Base-by-base conservation (phyloP, 2,888 invertebrate genomes). In the Sphecodes monilicornis region DNA sequence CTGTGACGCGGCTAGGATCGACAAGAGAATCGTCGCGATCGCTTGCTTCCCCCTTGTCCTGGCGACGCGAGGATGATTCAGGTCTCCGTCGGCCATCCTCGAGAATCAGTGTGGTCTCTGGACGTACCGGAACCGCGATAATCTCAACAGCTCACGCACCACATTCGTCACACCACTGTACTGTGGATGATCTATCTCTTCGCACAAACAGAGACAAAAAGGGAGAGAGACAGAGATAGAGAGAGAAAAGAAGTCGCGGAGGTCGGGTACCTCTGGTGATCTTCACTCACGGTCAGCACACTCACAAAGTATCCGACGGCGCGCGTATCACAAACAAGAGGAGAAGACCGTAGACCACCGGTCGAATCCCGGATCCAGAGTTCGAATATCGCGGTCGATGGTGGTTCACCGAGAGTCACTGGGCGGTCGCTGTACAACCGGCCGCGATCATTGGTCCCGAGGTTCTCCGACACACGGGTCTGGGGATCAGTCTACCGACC, bases 151-250 rank as follows among this genome's bases (percentile, higher is more conserved):
- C 84, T 78, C 80, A 76, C 57, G 86, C 81, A 88, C 84, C 89
- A 86, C 88, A 88, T 88, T 83, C 84, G 86, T 86, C 84, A 68
- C 43, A 78, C 60, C 89, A 86, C 86, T 79, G 66, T 50, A 32
- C 78, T 41, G 57, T 54, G 26, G 3, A 36, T 2, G 36, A 64
- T 74, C 32, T 46, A 36, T 78, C 54, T 78, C 72, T 78, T 29
- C 60, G 60, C 60, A 29, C 66, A 18, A 43, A 29, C 26, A 22
- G 26, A 36, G 2, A n/a, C 66, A 5, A 43, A 29, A 26, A 32
- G 26, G 0, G 3, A 36, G 66, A 57, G 26, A 57, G 26, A 57
- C 4, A 13, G 29, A 60, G 29, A 29, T 1, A 50, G 50, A 11
- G 36, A 60, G 36, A 29, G 1, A 57, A 4, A n/a, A 1, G 26